Conservation (phyloP, 2,888 invertebrate species). For the Alloscopus bannaensis region DNA sequence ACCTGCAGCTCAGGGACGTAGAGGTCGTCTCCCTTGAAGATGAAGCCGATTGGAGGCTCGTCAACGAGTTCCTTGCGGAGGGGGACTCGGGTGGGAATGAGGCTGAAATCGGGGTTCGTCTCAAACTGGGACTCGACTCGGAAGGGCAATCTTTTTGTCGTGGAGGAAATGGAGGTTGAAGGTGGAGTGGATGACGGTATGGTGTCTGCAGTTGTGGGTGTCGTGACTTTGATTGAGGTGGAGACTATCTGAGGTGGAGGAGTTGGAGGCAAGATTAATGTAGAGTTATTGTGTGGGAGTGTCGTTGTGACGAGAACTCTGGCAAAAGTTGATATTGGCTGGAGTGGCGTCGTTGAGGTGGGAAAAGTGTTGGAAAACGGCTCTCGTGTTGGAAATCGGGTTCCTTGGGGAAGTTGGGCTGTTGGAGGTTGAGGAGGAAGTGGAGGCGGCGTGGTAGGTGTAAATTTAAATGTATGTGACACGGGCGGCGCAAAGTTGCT, state of each 20-base stretch:
- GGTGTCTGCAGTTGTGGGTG: neutral
- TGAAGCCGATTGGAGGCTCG: slow-evolving; percentile 62
- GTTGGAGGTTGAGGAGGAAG: no score
- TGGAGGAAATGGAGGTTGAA: neutral
- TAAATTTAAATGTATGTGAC: slow-evolving; percentile 16
- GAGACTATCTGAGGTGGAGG: neutral
- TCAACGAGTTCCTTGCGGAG: slow-evolving; percentile 32
- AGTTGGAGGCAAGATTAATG: neutral
- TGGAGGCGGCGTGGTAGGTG: slow-evolving; percentile 1
- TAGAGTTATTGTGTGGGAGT: neutral
- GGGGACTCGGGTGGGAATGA: slow-evolving; percentile 42
- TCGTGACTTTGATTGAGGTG: neutral
- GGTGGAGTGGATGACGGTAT: neutral
- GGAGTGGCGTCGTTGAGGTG: neutral
- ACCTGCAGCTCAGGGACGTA: slow-evolving; percentile 44
- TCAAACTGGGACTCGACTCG: neutral
- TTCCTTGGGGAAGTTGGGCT: neutral
- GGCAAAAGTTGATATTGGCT: neutral
- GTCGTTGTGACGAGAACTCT: slow-evolving; percentile 10
- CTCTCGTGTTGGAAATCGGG: neutral
- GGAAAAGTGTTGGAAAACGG: slow-evolving; percentile 1
- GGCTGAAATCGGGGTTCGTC: slow-evolving; percentile 17
- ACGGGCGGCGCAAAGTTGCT: neutral
- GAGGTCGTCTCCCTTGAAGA: slow-evolving; percentile 58
- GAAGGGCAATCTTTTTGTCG: neutral